Evolutionary conservation across 1,140 invertebrate genomes (phyloP).

Genomic region (Hormaphis cornu): DNA sequence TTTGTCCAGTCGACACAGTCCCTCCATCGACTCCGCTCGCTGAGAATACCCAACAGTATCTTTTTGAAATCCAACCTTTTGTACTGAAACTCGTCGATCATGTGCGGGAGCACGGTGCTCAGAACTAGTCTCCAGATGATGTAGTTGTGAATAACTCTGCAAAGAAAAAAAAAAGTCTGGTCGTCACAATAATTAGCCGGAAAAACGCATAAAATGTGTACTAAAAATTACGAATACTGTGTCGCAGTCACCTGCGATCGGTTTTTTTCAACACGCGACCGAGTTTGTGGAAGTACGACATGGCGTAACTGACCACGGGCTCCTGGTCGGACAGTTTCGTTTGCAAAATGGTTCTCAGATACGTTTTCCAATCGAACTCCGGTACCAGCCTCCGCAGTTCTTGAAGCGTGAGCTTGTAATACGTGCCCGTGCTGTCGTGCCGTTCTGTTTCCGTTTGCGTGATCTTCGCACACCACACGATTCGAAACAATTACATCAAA

Average conservation of each 20-base stretch:
- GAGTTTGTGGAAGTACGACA: constrained; percentile 69
- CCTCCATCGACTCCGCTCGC: constrained; percentile 65
- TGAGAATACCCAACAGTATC: constrained; percentile 67
- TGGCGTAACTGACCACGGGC: constrained; percentile 66
- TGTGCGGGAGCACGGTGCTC: constrained; percentile 62
- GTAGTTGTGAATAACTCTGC: constrained; percentile 71
- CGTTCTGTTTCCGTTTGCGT: constrained; percentile 68
- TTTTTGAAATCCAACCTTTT: constrained; percentile 67
- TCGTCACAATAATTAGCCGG: no score
- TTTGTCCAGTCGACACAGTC: constrained; percentile 79
- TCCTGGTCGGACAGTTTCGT: constrained; percentile 57
- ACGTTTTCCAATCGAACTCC: constrained; percentile 67
- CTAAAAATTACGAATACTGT: no score
- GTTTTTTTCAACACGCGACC: constrained; percentile 58
- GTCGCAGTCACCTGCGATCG: constrained; percentile 62
- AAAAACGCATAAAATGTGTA: no score
- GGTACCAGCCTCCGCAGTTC: constrained; percentile 59
- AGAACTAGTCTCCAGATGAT: constrained; percentile 71
- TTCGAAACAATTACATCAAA: background rate
- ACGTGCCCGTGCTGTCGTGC: constrained; percentile 70
- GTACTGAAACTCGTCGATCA: constrained; percentile 71
- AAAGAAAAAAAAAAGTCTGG: constrained; percentile 36
- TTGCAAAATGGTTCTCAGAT: constrained; percentile 60
- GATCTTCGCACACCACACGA: constrained; percentile 46
- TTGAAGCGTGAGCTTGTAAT: constrained; percentile 57